Percentiles rank a stretch among this genome's conserved stretches.
phyloP scores from a whole-genome alignment of 2,797 vertebrate genomes.

The Aotus griseimembra region DNA sequence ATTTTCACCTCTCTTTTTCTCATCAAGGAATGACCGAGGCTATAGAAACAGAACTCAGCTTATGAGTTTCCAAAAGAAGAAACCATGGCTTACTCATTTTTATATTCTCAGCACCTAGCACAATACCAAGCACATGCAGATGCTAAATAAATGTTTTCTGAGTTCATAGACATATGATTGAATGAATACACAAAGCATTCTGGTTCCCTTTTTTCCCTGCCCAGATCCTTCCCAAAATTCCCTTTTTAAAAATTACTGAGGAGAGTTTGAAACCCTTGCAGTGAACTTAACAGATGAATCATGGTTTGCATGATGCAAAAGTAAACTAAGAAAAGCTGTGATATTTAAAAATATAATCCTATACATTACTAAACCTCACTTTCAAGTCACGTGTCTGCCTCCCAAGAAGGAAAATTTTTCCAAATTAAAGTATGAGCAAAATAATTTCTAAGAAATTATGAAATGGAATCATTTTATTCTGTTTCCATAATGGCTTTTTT shows the following conservation, averaged over 20 bases:
- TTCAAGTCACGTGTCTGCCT: conserved; percentile 2
- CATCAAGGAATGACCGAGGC: background rate
- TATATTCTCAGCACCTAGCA: background rate
- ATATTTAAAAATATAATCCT: conserved; percentile 46
- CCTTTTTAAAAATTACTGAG: background rate
- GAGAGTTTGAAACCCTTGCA: conserved; percentile 39
- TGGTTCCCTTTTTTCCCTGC: background rate
- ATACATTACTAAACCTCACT: background rate
- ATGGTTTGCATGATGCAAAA: conserved; percentile 45
- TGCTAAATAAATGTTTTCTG: background rate
- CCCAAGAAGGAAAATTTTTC: conserved; percentile 6
- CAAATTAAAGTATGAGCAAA: conserved; percentile 39
- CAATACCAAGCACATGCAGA: background rate
- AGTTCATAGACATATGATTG: background rate
- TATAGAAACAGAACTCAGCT: background rate
- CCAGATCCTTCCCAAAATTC: background rate
- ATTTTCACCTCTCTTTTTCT: background rate
- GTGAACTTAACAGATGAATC: conserved; percentile 46
- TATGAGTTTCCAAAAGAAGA: background rate
- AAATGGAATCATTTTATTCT: background rate
- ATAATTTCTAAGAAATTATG: conserved; percentile 30
- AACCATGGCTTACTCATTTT: background rate
- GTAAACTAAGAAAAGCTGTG: conserved; percentile 56
- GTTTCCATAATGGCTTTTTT: conserved; percentile 37
- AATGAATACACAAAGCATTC: background rate